Conservation (phyloP, 2,113 vertebrate species). For the Arizona elegans region DNA sequence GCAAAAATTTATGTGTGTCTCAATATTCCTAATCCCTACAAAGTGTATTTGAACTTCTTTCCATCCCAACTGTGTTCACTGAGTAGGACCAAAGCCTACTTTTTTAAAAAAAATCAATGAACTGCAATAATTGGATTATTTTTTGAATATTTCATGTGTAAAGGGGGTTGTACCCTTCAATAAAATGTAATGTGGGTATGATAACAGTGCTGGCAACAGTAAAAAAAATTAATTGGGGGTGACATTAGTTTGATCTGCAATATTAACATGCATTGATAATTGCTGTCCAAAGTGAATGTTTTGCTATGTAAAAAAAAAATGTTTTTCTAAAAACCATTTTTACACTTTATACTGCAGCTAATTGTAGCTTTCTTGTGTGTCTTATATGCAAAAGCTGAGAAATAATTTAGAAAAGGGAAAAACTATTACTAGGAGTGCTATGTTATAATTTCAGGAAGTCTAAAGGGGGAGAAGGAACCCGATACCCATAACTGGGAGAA, state of each 20-base stretch:
- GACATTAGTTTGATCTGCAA: conserved; percentile 49
- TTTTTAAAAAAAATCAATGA: conserved; percentile 39
- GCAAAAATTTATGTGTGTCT: background rate
- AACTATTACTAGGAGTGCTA: conserved; percentile 47
- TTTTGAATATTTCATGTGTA: conserved; percentile 65
- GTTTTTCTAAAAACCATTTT: conserved; percentile 71
- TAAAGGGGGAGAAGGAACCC: conserved; percentile 39
- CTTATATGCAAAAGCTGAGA: conserved; percentile 57
- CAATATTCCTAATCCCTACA: conserved; percentile 22
- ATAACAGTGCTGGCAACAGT: conserved; percentile 52
- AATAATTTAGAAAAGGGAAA: conserved; percentile 46
- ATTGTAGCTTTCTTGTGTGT: conserved; percentile 57
- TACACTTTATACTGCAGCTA: conserved; percentile 68
- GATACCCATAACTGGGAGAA: conserved; percentile 39
- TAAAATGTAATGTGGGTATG: conserved; percentile 40
- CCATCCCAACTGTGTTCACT: conserved; percentile 47
- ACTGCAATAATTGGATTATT: conserved; percentile 70
- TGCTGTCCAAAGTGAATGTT: conserved; percentile 64
- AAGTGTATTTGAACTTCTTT: conserved; percentile 51
- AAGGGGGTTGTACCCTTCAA: conserved; percentile 58
- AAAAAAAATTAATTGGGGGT: conserved; percentile 17
- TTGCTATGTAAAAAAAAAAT: conserved; percentile 71
- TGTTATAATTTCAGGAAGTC: conserved; percentile 40
- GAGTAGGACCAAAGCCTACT: conserved; percentile 68
- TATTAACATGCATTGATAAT: conserved; percentile 48